Base-by-base conservation (phyloP, 1,140 invertebrate species). In the Drosophila auraria region DNA sequence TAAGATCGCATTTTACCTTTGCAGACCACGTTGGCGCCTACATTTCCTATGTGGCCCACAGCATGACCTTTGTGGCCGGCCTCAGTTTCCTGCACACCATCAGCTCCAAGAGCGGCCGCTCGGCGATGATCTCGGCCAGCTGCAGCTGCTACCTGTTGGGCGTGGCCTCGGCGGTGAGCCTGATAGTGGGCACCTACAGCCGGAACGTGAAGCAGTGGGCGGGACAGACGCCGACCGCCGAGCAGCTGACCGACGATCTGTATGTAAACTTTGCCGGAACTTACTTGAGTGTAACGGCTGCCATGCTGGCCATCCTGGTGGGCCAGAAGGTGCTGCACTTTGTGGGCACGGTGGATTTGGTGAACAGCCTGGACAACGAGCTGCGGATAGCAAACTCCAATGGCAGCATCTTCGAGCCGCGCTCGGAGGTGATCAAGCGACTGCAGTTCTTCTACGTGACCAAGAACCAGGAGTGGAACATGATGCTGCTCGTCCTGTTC, bases 401-500 rank as follows among this genome's bases (percentile, higher is more conserved):
- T 54, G 87, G 89, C 42, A 91, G 81, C 49, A 78, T 92, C 20
- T 92, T 92, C 27, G 91, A 92, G 65, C 33, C 68, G 3, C 72
- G 91, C 0, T 42, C 65, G 20, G 89, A 92, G 11, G 76, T 92
- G 0, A 92, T 92, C 40, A 92, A 92, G 59, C 77, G 82, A 0
- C 77, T 91, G 56, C 73, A 92, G 59, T 92, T 92, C 74, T 92
- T 92, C 57, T 92, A 92, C 56, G 89, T 92, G 56, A 92, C 89
- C 36, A 91, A 91, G 57, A 92, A 91, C 40, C 86, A 91, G 40
- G 87, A 82, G 60, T 92, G 91, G 91, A 81, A 91, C 30, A 65
- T 92, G 14, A 91, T 78, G 23, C 47, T 91, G 14, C 53, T 92
- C 12, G 64, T 92, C 2, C 71, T 92, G 7, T 92, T 92, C 30